These are phyloP conservation scores for Hestina assimilis DNA, from an alignment of 1,140 invertebrate species.

Conservation along the genomic window DNA sequence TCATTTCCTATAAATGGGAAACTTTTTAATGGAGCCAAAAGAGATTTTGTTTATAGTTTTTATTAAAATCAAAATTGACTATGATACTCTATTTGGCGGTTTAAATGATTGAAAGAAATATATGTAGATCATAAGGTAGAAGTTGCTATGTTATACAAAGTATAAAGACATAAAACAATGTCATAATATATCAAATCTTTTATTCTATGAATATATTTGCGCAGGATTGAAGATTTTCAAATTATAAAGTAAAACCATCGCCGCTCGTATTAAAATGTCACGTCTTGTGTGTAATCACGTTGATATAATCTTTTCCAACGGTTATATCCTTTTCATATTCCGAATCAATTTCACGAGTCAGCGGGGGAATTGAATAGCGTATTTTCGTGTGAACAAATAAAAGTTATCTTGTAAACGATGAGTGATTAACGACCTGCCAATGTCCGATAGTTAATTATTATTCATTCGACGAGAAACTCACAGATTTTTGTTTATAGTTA, in stretches of 20 bases:
- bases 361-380: slow-evolving; percentile 32
- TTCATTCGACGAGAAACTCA: slow-evolving; percentile 32
- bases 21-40: no score
- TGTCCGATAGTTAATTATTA: slow-evolving; percentile 39
- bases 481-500: slow-evolving; percentile 22
- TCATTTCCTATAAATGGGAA: no score
- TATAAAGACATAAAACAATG: no score
- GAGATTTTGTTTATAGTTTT: no score
- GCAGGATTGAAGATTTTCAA: not conserved
- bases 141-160: no score
- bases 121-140: no score
- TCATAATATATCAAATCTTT: no score
- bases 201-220: slow-evolving; percentile 1
- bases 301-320: not conserved
- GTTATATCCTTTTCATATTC: slow-evolving; percentile 2
- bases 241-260: not conserved
- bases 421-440: slow-evolving; percentile 39
- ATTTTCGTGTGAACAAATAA: slow-evolving; percentile 39
- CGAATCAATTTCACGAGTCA: slow-evolving; percentile 31
- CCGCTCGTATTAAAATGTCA: not conserved
- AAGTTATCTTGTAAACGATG: slow-evolving; percentile 38
- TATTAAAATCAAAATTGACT: no score
- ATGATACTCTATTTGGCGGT: no score
- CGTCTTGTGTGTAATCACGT: not conserved
- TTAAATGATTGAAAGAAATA: no score